These are phyloP conservation scores for Chauna torquata DNA, from an alignment of 2,113 vertebrate species.

Conservation along the genomic window DNA sequence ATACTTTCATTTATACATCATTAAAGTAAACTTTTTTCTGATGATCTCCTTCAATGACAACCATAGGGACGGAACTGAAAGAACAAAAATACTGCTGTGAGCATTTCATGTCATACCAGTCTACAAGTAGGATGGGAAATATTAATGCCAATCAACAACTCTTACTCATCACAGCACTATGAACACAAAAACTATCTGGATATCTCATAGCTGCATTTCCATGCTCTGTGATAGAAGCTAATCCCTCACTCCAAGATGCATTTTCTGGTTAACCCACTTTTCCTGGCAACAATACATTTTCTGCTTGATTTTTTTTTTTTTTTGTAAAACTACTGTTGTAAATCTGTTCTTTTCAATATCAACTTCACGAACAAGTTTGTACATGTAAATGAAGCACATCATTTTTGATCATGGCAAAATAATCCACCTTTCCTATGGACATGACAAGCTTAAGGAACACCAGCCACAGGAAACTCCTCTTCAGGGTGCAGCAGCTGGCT, in stretches of 20 bases:
- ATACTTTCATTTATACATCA: neutral
- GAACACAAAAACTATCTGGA: neutral
- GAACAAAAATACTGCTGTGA: neutral
- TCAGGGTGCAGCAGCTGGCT: neutral
- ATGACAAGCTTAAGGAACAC: neutral
- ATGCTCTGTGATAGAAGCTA: neutral
- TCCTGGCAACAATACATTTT: neutral
- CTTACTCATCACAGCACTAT: neutral
- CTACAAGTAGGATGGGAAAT: neutral
- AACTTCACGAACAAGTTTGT: neutral
- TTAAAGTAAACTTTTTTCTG: neutral
- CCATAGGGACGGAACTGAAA: neutral
- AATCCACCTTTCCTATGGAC: neutral
- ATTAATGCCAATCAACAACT: neutral
- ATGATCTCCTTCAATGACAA: neutral
- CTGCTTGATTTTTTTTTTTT: neutral
- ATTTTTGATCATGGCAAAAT: neutral
- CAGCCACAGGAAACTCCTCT: neutral
- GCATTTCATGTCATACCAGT: neutral
- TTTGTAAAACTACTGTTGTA: neutral
- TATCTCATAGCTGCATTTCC: neutral
- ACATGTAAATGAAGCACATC: neutral
- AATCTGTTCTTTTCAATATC: neutral
- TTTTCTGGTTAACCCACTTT: neutral
- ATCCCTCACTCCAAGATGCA: neutral